Conservation (phyloP, 1,140 invertebrate species). For the Agrilus planipennis region DNA sequence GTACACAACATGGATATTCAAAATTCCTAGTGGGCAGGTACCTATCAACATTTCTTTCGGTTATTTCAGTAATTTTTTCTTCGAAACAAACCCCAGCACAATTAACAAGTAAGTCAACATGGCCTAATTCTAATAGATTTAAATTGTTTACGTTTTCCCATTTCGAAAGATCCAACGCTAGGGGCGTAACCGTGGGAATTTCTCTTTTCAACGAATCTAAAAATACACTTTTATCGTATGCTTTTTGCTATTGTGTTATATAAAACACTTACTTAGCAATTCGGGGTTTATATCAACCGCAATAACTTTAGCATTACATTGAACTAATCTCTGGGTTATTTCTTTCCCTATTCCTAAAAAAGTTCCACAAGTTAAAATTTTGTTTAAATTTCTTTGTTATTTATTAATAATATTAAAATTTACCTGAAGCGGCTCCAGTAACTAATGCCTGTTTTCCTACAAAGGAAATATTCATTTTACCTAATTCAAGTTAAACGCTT, state of each 20-base stretch:
- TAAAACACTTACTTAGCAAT: slow-evolving; percentile 30
- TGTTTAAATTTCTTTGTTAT: neutral
- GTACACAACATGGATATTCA: slow-evolving; percentile 49
- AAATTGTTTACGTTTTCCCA: slow-evolving; percentile 50
- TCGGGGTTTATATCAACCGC: slow-evolving; percentile 42
- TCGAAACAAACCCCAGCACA: slow-evolving; percentile 60
- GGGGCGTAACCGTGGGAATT: slow-evolving; percentile 49
- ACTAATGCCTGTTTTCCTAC: slow-evolving; percentile 45
- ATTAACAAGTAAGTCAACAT: slow-evolving; percentile 69
- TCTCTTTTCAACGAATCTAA: slow-evolving; percentile 47
- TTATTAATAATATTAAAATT: neutral
- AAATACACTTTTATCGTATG: too few species aligned
- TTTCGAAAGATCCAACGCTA: slow-evolving; percentile 58
- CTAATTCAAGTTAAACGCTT: too few species aligned
- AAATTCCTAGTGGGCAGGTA: slow-evolving; percentile 34
- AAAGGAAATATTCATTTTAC: slow-evolving; percentile 40
- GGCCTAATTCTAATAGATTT: slow-evolving; percentile 42
- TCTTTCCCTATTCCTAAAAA: slow-evolving; percentile 45
- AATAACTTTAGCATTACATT: slow-evolving; percentile 42
- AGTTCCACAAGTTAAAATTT: neutral
- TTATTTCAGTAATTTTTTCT: slow-evolving; percentile 51
- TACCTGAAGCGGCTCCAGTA: slow-evolving; percentile 49
- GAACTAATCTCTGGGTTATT: slow-evolving; percentile 38
- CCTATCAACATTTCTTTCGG: slow-evolving; percentile 56
- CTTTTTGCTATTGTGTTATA: too few species aligned